Evolutionary conservation across 2,797 vertebrate species (phyloP).

Genomic region (Hemibagrus guttatus): DNA sequence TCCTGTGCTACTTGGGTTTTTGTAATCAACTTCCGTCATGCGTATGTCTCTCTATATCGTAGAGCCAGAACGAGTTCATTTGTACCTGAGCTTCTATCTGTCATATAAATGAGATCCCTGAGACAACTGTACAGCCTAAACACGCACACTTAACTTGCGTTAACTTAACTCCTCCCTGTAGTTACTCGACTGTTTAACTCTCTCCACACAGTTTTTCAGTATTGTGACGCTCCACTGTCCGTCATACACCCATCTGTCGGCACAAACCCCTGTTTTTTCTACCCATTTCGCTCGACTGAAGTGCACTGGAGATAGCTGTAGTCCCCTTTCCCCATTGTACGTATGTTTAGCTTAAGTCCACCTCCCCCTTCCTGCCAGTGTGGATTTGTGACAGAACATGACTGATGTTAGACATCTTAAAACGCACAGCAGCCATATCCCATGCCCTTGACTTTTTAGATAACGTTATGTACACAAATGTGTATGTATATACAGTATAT

Average conservation of each 20-base stretch:
- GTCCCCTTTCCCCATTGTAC: slow-evolving; percentile 40
- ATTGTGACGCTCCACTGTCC: slow-evolving; percentile 57
- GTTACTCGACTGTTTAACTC: slow-evolving; percentile 47
- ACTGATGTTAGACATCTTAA: slow-evolving; percentile 68
- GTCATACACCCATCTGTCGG: slow-evolving; percentile 53
- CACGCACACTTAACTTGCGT: no score
- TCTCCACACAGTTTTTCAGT: slow-evolving; percentile 59
- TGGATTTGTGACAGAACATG: slow-evolving; percentile 61
- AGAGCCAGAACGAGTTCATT: not conserved
- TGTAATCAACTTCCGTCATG: slow-evolving; percentile 1
- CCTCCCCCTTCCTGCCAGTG: slow-evolving; percentile 14
- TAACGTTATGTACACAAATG: slow-evolving; percentile 73
- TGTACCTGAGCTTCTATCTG: not conserved
- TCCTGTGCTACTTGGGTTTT: slow-evolving; percentile 18
- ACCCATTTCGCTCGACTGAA: slow-evolving; percentile 62
- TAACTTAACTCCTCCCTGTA: slow-evolving; percentile 12
- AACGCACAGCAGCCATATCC: slow-evolving; percentile 77
- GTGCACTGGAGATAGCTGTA: slow-evolving; percentile 61
- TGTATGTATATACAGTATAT: slow-evolving; percentile 77
- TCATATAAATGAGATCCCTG: not conserved
- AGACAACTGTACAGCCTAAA: slow-evolving; percentile 21
- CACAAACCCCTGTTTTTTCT: slow-evolving; percentile 59
- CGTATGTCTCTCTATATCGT: not conserved
- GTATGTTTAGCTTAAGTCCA: slow-evolving; percentile 57
- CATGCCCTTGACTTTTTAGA: slow-evolving; percentile 77